Conservation (phyloP, 2,888 invertebrate genomes). For the Ornithoptera priamus region DNA sequence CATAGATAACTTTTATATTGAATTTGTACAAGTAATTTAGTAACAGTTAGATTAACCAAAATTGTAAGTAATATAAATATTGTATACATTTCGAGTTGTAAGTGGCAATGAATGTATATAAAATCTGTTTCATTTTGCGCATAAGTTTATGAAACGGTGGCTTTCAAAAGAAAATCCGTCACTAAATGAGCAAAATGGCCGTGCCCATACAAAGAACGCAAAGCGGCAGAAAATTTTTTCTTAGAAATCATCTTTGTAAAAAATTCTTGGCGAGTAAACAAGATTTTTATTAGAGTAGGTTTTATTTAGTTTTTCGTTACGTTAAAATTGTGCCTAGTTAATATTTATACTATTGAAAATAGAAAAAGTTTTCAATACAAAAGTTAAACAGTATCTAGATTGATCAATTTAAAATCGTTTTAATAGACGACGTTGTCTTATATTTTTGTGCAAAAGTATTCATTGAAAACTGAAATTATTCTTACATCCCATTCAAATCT, state of each 20-base stretch:
- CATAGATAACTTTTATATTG: slow-evolving; percentile 8
- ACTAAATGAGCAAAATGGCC: slow-evolving; percentile 28
- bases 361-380: too few relatives aligned
- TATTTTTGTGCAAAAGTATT: too few relatives aligned
- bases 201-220: slow-evolving; percentile 22
- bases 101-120: slow-evolving; percentile 20
- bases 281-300: slow-evolving; percentile 1
- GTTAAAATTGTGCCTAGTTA: too few relatives aligned
- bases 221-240: slow-evolving; percentile 16
- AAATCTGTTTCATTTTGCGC: slow-evolving; percentile 23
- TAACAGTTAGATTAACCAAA: slow-evolving; percentile 1
- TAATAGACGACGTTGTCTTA: too few relatives aligned
- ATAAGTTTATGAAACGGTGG: slow-evolving; percentile 4
- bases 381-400: too few relatives aligned
- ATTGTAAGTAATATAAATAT: slow-evolving; percentile 13
- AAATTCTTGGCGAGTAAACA: slow-evolving; percentile 4
- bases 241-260: slow-evolving; percentile 23
- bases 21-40: not conserved
- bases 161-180: slow-evolving; percentile 26
- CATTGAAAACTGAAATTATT: too few relatives aligned
- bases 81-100: not conserved
- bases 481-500: too few relatives aligned
- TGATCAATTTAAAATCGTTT: too few relatives aligned
- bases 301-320: not conserved
- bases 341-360: too few relatives aligned